Percentiles rank a stretch among this genome's conserved stretches.
phyloP scores from a whole-genome alignment of 2,888 invertebrate species.

The Melieria omissa region DNA sequence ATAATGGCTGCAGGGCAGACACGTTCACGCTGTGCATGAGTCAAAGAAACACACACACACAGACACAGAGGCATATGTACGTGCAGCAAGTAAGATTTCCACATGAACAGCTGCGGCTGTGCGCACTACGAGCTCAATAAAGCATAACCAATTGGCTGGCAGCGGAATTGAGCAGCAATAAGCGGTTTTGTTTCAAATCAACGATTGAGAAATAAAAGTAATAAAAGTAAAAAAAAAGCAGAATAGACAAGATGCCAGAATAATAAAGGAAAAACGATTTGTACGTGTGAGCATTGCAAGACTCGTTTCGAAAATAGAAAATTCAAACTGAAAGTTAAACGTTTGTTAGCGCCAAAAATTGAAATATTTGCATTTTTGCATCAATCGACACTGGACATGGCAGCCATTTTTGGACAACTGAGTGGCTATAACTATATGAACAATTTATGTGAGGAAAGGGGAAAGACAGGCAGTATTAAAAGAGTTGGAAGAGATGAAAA shows the following conservation, averaged over 20 bases:
- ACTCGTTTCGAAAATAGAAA: too few species aligned
- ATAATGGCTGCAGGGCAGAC: conserved; percentile 56
- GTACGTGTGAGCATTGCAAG: too few species aligned
- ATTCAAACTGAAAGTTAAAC: conserved; percentile 10
- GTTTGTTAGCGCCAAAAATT: conserved; percentile 27
- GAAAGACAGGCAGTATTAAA: too few species aligned
- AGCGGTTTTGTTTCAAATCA: conserved; percentile 1
- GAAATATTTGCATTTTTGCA: neutral
- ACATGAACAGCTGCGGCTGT: conserved; percentile 21
- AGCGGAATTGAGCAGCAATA: conserved; percentile 12
- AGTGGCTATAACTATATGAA: too few species aligned
- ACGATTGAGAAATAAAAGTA: too few species aligned
- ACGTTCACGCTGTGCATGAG: conserved; percentile 46
- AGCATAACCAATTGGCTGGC: conserved; percentile 14
- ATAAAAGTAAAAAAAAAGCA: too few species aligned
- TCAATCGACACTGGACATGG: too few species aligned
- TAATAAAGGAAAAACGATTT: too few species aligned
- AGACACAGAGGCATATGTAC: neutral
- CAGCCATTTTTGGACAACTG: too few species aligned
- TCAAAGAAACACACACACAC: conserved; percentile 45
- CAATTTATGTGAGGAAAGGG: too few species aligned
- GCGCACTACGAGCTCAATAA: conserved; percentile 28
- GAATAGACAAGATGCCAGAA: too few species aligned
- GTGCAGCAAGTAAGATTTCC: neutral
- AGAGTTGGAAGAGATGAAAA: too few species aligned